Percentiles rank a stretch among this genome's conserved stretches.
These are phyloP conservation scores for Lepetodrilus schrolli DNA, from an alignment of 2,888 invertebrate genomes.

Conservation along the genomic window DNA sequence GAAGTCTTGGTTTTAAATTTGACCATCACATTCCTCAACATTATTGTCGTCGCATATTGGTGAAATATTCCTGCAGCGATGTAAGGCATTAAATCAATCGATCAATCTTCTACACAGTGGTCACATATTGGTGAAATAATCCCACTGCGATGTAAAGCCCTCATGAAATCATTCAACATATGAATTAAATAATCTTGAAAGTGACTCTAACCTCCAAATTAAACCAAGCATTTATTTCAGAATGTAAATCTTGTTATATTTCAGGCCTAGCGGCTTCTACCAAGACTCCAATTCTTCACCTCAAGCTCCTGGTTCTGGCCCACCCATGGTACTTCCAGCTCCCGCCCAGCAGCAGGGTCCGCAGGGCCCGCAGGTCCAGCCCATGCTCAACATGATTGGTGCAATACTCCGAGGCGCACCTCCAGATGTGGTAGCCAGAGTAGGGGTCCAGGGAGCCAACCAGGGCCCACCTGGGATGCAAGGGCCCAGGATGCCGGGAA, in stretches of 20 bases:
- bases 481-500: constrained; percentile 1
- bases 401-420: constrained; percentile 34
- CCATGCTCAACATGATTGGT: constrained; percentile 46
- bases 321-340: not conserved
- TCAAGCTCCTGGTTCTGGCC: not conserved
- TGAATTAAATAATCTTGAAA: too few relatives aligned
- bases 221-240: too few relatives aligned
- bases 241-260: not conserved
- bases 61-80: too few relatives aligned
- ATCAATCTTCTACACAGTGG: too few relatives aligned
- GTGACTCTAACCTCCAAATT: too few relatives aligned
- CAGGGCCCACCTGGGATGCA: constrained; percentile 29
- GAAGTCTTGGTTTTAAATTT: too few relatives aligned
- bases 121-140: too few relatives aligned
- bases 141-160: too few relatives aligned
- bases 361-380: constrained; percentile 26
- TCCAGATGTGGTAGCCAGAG: constrained; percentile 19
- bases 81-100: too few relatives aligned
- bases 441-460: not conserved
- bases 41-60: too few relatives aligned
- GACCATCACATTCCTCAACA: too few relatives aligned
- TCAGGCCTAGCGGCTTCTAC: constrained; percentile 24
- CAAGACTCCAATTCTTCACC: not conserved
- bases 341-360: constrained; percentile 30
- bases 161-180: too few relatives aligned